phyloP scores from a whole-genome alignment of 1,140 invertebrate genomes.

The Brachionus asplanchnoidis region DNA sequence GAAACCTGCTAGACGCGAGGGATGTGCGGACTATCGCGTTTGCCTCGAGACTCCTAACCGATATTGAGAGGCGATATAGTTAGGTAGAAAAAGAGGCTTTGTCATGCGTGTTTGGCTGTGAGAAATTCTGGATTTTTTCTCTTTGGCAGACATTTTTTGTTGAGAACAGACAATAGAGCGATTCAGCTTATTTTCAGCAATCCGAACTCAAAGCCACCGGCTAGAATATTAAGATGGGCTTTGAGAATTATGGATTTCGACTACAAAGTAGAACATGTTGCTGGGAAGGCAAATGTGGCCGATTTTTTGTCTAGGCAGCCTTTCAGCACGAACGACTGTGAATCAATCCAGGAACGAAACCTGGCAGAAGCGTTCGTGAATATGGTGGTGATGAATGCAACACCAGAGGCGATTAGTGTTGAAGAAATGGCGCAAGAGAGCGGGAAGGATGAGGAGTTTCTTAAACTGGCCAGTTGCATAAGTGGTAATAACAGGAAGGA shows the following conservation, averaged over 20 bases:
- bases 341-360: not conserved
- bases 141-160: not conserved
- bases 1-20: conserved; percentile 35
- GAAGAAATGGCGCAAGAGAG: not conserved
- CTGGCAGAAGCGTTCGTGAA: too few relatives aligned
- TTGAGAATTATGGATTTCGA: too few relatives aligned
- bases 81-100: conserved; percentile 48
- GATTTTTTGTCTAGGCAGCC: too few relatives aligned
- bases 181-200: not conserved
- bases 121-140: not conserved
- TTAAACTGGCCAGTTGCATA: not conserved
- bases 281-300: too few relatives aligned
- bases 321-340: too few relatives aligned
- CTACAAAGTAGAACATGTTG: too few relatives aligned
- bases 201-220: not conserved
- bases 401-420: not conserved
- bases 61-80: conserved; percentile 47
- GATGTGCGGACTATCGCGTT: conserved; percentile 44
- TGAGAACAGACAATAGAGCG: not conserved
- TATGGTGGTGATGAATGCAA: not conserved
- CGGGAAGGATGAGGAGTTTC: not conserved
- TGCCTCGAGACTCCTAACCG: conserved; percentile 43
- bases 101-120: not conserved
- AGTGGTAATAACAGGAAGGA: not conserved
- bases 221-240: not conserved